These are phyloP conservation scores for Quadroppia sp. DNA, from an alignment of 2,888 invertebrate genomes.

Conservation along the genomic window DNA sequence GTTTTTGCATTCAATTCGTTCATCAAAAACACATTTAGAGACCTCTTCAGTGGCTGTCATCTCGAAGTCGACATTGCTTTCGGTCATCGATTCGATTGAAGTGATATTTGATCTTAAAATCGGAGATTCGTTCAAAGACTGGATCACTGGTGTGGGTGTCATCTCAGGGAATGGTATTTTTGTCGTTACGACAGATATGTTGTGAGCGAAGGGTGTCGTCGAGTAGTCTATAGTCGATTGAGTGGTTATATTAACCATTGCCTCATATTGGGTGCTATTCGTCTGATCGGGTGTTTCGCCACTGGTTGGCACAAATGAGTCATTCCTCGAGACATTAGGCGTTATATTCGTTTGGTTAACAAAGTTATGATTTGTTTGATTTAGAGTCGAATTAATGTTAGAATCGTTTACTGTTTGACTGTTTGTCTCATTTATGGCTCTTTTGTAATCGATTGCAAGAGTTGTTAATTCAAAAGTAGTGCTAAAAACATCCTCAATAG, in stretches of 20 bases:
- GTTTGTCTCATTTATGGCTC: not conserved
- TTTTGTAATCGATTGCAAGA: not conserved
- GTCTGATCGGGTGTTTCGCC: slow-evolving; percentile 19
- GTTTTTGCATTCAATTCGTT: slow-evolving; percentile 7
- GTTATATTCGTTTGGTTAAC: slow-evolving; percentile 17
- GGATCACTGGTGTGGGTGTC: not conserved
- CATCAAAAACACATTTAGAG: slow-evolving; percentile 12
- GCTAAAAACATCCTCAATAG: not conserved
- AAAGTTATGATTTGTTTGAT: not conserved
- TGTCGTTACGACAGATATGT: not conserved
- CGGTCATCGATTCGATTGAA: not conserved
- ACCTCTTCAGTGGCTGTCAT: not conserved
- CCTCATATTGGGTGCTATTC: slow-evolving; percentile 16
- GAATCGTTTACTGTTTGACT: not conserved
- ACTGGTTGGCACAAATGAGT: slow-evolving; percentile 26
- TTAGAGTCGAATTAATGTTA: not conserved
- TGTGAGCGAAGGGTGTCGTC: not conserved
- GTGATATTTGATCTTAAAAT: not conserved
- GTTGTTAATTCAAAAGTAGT: not conserved
- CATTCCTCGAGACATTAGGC: slow-evolving; percentile 28
- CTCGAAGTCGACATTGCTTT: not conserved
- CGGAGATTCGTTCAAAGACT: slow-evolving; percentile 10
- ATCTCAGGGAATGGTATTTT: not conserved
- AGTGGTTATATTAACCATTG: slow-evolving; percentile 1
- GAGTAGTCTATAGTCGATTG: not conserved